phyloP scores from a whole-genome alignment of 1,140 invertebrate species.

The Heliconius congener region DNA sequence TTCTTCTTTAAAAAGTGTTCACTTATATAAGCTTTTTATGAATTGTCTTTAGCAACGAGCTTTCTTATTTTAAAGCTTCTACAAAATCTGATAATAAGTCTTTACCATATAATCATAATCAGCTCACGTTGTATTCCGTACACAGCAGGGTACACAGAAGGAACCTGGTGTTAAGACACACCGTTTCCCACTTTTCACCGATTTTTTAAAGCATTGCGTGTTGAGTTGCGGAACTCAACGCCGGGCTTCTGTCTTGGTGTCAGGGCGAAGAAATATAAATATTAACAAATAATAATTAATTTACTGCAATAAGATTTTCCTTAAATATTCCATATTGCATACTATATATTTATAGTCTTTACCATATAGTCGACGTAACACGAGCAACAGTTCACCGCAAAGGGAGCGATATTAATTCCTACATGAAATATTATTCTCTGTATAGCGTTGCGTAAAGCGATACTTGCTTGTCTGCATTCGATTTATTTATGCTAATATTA shows the following conservation, averaged over 20 bases:
- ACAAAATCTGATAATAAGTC: not conserved
- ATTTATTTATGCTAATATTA: constrained; percentile 24
- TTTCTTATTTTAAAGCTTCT: not conserved
- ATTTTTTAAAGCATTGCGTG: no score
- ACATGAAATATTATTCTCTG: constrained; percentile 36
- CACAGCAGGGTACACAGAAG: no score
- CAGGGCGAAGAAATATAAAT: no score
- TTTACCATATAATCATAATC: no score
- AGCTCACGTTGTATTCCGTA: no score
- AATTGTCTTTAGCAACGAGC: not conserved
- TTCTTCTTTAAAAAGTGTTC: no score
- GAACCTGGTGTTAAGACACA: no score
- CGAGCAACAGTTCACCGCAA: constrained; percentile 28
- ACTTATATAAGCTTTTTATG: not conserved
- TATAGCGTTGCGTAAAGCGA: constrained; percentile 32
- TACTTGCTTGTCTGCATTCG: constrained; percentile 22
- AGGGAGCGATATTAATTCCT: constrained; percentile 36
- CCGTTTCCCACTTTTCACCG: no score
- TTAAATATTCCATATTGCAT: not conserved
- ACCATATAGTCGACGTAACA: constrained; percentile 22
- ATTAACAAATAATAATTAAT: no score
- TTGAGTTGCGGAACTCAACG: no score
- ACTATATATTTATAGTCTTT: not conserved
- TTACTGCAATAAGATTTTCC: not conserved
- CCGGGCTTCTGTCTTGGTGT: no score